These are phyloP conservation scores for Indicator maculatus DNA, from an alignment of 2,113 vertebrate genomes.

Conservation along the genomic window DNA sequence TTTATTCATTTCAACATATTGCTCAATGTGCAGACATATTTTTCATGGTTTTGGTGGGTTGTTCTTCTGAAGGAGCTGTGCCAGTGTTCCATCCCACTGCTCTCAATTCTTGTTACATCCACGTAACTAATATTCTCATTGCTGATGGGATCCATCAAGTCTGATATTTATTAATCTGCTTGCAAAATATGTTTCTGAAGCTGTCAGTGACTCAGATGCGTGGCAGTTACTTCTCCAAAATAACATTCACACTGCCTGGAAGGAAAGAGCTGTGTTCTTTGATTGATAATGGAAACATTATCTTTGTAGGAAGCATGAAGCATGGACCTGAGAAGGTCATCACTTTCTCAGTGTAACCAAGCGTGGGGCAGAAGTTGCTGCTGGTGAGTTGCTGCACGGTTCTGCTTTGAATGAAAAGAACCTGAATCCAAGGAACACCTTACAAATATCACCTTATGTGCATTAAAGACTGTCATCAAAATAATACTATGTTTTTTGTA, in stretches of 20 bases:
- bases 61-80: not conserved
- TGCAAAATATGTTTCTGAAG: not conserved
- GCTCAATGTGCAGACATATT: not conserved
- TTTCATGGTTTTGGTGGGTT: not conserved
- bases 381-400: not conserved
- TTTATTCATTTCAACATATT: rapidly evolving
- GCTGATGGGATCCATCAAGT: not conserved
- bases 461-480: not conserved
- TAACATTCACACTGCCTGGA: not conserved
- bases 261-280: rapidly evolving
- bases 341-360: not conserved
- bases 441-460: too few species aligned
- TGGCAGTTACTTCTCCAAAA: not conserved
- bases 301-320: not conserved
- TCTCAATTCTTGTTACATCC: not conserved
- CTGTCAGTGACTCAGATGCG: not conserved
- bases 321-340: not conserved
- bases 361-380: not conserved
- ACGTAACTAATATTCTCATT: not conserved
- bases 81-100: rapidly evolving
- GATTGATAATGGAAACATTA: rapidly evolving
- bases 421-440: not conserved
- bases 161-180: not conserved
- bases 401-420: not conserved
- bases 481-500: not conserved